Conservation (phyloP, 2,113 vertebrate genomes). For the Apaloderma vittatum region DNA sequence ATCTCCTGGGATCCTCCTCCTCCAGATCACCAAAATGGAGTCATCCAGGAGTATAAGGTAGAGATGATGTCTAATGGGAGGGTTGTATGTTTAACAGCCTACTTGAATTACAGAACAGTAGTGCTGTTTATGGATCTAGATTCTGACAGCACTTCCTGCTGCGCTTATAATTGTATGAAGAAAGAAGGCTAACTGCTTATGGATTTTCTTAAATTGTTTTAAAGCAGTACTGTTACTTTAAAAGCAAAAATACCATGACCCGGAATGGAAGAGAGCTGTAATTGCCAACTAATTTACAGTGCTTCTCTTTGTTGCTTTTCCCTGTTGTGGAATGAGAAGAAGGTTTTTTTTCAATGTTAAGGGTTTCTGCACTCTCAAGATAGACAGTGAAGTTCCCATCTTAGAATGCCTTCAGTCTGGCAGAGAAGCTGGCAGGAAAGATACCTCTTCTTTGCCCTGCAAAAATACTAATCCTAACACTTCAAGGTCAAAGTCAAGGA, state of each 20-base stretch:
- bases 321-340: neutral
- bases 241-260: neutral
- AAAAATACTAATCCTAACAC: neutral
- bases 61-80: neutral
- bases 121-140: neutral
- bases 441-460: neutral
- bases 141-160: neutral
- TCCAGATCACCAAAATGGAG: constrained; percentile 95
- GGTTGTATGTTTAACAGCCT: neutral
- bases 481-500: constrained; percentile 11
- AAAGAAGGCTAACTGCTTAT: neutral
- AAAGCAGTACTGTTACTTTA: neutral
- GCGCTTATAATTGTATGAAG: neutral
- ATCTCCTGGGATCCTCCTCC: constrained; percentile 98
- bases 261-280: neutral
- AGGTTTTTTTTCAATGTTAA: neutral
- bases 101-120: neutral
- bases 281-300: neutral
- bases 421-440: neutral
- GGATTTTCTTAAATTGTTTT: neutral
- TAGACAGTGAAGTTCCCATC: neutral
- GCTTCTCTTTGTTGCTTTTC: neutral
- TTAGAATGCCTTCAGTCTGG: neutral
- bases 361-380: neutral
- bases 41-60: constrained; percentile 99